Evolutionary conservation across 2,888 invertebrate species (phyloP), one percentile per base, ranked within the genome.

Genomic region (Tillus elongatus): DNA sequence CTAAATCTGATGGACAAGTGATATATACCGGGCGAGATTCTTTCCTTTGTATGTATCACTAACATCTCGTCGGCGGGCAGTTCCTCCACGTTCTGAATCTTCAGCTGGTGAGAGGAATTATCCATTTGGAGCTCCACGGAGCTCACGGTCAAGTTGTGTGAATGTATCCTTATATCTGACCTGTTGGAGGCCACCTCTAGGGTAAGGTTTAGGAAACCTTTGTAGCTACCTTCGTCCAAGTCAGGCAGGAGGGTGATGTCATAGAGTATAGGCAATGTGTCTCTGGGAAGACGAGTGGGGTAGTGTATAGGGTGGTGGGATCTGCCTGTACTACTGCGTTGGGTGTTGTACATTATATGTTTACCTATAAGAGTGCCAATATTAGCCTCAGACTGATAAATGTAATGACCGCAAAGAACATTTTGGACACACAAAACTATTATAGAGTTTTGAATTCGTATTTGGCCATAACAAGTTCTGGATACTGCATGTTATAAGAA

Each of bases 171-270:
- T 2, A 62, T 24, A 33, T 53, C 46, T 12, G 47, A 49, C 36
- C 48, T 46, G 8, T 40, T 40, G 28, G 36, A 36, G 9, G 56
- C 42, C 2, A 75, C 58, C 36, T 69, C 60, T 30, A 76, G 52
- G 2, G 64, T 61, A 28, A 77, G 73, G 27, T 66, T 70, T 1
- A 76, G 74, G 31, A 66, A 65, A 9, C 82, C 82, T 8, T 58
- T 56, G 52, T 75, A 82, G 1, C 63, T 68, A 19, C 75, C 75
- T n/a, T 63, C 63, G 9, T 65, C 61, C 33, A 85, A 67, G 54
- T 81, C 68, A 0, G 84, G 82, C 37, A 73, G 67, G 35, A 84
- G 60, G 10, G 66, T 70, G 3, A 85, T 57, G 36, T 79, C 74
- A 53, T 85, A 85, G 39, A 73, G 71, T 2, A 70, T 43, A 0